Conservation (phyloP, 2,888 invertebrate genomes). For the Plebejus argus region DNA sequence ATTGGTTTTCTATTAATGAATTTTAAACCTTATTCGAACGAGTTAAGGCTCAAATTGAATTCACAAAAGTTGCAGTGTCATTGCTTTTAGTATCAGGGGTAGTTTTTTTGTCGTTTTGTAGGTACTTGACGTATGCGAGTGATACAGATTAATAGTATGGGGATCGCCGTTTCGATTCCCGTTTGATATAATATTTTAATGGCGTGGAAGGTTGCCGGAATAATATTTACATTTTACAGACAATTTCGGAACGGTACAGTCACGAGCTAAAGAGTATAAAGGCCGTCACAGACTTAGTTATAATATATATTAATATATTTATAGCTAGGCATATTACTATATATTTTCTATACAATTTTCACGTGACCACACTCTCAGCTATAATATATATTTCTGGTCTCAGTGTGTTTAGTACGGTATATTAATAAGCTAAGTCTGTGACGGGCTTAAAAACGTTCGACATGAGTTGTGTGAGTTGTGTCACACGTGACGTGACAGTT, state of each 20-base stretch:
- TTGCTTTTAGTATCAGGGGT: slow-evolving; percentile 38
- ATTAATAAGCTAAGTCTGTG: too few species aligned
- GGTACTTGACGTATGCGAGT: slow-evolving; percentile 21
- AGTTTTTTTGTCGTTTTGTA: slow-evolving; percentile 32
- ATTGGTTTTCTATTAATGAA: background rate
- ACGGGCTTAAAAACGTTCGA: background rate
- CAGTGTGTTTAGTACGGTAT: too few species aligned
- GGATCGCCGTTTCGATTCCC: slow-evolving; percentile 22
- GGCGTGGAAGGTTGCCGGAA: background rate
- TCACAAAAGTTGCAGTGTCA: slow-evolving; percentile 40
- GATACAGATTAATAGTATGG: slow-evolving; percentile 30
- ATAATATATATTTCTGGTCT: too few species aligned
- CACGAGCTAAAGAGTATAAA: background rate
- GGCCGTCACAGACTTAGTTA: too few species aligned
- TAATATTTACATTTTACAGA: background rate
- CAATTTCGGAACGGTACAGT: background rate
- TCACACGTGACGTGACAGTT: background rate
- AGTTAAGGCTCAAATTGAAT: slow-evolving; percentile 9
- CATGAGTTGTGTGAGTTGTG: background rate
- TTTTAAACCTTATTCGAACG: slow-evolving; percentile 17
- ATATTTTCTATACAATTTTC: too few species aligned
- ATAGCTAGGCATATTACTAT: too few species aligned
- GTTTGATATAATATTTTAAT: slow-evolving; percentile 27
- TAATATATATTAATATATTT: too few species aligned
- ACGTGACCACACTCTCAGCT: too few species aligned